Conservation (phyloP, 1,140 invertebrate genomes). For the Nasonia longicornis region DNA sequence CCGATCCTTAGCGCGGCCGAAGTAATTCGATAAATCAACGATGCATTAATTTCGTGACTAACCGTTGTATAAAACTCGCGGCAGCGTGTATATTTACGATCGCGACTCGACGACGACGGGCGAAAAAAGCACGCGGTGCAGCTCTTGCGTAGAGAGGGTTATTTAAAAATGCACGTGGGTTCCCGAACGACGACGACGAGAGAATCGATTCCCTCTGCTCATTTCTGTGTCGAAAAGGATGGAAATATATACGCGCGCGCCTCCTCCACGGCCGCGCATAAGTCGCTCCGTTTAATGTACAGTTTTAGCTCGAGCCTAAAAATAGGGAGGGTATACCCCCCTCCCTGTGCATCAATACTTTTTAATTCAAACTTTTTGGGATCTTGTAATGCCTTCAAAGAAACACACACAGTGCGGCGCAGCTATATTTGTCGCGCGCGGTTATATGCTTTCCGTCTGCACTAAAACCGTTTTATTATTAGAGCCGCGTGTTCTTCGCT, state of each 20-base stretch:
- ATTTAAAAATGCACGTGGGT: slow-evolving; percentile 25
- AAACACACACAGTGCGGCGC: background rate
- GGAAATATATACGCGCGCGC: slow-evolving; percentile 1
- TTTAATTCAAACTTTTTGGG: slow-evolving; percentile 25
- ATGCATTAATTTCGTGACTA: background rate
- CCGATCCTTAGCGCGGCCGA: background rate
- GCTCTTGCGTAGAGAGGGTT: background rate
- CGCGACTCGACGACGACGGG: background rate
- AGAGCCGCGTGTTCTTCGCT: background rate
- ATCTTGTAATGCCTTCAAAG: slow-evolving; percentile 3
- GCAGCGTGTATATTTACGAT: background rate
- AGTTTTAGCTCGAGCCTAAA: background rate
- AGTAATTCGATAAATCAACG: background rate
- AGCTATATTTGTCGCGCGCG: slow-evolving; percentile 3
- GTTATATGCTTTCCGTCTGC: background rate
- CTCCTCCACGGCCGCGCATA: background rate
- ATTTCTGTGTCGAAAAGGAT: slow-evolving; percentile 6
- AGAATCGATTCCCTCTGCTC: slow-evolving; percentile 17
- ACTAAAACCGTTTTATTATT: background rate
- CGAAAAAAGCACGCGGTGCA: background rate
- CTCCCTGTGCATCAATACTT: slow-evolving; percentile 7
- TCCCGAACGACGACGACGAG: background rate
- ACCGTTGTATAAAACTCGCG: background rate
- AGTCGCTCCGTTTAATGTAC: background rate
- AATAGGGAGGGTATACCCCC: background rate